phyloP scores from a whole-genome alignment of 1,140 invertebrate genomes.

The Colletes gigas region DNA sequence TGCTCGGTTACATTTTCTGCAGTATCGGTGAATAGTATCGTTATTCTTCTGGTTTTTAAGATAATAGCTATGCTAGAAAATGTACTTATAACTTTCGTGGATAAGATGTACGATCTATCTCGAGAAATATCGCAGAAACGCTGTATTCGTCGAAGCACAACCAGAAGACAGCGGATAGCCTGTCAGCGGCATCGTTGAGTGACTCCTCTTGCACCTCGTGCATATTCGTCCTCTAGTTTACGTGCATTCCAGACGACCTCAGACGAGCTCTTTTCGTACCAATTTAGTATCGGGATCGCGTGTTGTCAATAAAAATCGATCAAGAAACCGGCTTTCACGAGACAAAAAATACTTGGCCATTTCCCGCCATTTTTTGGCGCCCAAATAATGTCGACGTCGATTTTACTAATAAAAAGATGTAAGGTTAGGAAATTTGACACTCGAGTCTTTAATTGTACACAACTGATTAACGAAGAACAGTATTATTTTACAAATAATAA shows the following conservation, averaged over 20 bases:
- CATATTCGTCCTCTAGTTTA: slow-evolving; percentile 60
- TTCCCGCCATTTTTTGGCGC: no score
- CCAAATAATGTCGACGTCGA: no score
- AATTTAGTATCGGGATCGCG: slow-evolving; percentile 11
- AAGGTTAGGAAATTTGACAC: no score
- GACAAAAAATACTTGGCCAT: no score
- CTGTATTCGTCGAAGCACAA: slow-evolving; percentile 24
- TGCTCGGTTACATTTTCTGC: no score
- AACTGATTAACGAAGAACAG: no score
- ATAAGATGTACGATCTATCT: background rate
- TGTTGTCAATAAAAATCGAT: background rate
- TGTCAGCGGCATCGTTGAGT: slow-evolving; percentile 75
- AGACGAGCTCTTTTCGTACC: slow-evolving; percentile 38
- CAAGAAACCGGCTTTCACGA: background rate
- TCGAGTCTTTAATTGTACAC: no score
- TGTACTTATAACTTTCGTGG: background rate
- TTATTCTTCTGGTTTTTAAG: background rate
- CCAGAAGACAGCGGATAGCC: slow-evolving; percentile 54
- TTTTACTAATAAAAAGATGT: no score
- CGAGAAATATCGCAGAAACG: slow-evolving; percentile 40
- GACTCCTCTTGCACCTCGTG: slow-evolving; percentile 74
- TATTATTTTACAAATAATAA: no score
- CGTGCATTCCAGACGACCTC: slow-evolving; percentile 50
- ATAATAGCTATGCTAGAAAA: background rate
- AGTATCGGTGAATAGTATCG: background rate